Evolutionary conservation across 2,888 invertebrate genomes (phyloP).

Genomic region (Scaptomyza flava): DNA sequence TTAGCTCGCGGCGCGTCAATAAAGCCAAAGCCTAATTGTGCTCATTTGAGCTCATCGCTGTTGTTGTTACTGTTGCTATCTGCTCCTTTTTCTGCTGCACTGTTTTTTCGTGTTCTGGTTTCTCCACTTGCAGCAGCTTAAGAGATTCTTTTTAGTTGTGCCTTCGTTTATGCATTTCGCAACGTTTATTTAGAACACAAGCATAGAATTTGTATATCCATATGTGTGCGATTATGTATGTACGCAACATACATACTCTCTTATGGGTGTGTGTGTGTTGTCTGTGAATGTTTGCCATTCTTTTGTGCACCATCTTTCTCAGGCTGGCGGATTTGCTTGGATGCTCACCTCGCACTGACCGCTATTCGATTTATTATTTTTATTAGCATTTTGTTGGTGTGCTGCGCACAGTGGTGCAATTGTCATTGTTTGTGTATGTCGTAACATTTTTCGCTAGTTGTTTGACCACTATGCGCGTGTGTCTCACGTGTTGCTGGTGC

Average conservation of each 20-base stretch:
- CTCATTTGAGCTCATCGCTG: conserved; percentile 69
- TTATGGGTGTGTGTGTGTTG: conserved; percentile 12
- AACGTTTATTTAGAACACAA: conserved; percentile 69
- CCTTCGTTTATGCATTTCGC: conserved; percentile 66
- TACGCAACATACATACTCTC: conserved; percentile 3
- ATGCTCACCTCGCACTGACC: conserved; percentile 64
- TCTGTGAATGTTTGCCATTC: conserved; percentile 50
- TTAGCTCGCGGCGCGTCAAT: conserved; percentile 62
- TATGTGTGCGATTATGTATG: conserved; percentile 5
- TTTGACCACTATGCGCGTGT: conserved; percentile 54
- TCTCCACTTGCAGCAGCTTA: conserved; percentile 56
- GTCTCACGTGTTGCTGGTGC: conserved; percentile 62
- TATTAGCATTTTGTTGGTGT: conserved; percentile 69
- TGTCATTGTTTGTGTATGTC: conserved; percentile 1
- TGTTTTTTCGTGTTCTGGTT: conserved; percentile 42
- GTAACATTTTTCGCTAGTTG: conserved; percentile 2
- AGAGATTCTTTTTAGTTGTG: conserved; percentile 40
- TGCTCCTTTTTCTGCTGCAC: conserved; percentile 51
- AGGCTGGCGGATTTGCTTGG: conserved; percentile 64
- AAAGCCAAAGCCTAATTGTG: conserved; percentile 78
- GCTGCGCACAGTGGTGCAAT: conserved; percentile 56
- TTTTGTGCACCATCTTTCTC: conserved; percentile 58
- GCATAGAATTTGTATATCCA: conserved; percentile 40
- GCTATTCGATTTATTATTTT: conserved; percentile 75
- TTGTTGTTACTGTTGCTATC: conserved; percentile 30